Evolutionary conservation across 2,797 vertebrate species (phyloP), one percentile per base, ranked within the genome.

Genomic region (Holocentrus rufus): DNA sequence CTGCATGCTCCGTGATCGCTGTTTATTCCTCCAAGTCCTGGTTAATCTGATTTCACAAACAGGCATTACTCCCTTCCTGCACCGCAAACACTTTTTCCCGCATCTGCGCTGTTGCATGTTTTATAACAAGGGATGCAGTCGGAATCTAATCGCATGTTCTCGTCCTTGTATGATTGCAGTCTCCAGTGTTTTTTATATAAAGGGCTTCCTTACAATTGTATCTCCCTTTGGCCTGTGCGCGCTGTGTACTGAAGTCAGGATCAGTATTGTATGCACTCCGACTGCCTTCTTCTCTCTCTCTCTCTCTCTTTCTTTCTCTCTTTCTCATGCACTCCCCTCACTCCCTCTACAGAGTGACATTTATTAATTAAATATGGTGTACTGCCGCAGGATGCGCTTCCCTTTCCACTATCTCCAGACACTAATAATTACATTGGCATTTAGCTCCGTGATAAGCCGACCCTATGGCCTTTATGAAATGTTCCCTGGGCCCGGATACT

Each of bases 351-450:
- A 80, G 77, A 88, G 86, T 92, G 92, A 93, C 92, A 93, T 92
- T 92, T 91, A 93, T 92, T 92, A 92, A 93, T 93, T 92, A 92
- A 93, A 92, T 93, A 92, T 86, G 88, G 86, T 90, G 87, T 89
- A 81, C 81, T 87, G 90, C 90, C 86, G 81, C 85, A 80, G 91
- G 92, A 92, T 86, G 84, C 83, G 79, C 86, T 85, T 91, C 84
- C 89, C 79, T 90, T 87, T 87, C 80, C 83, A 85, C 88, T 88
- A 90, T 93, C 90, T 90, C 86, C 89, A 93, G 92, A 93, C 91
- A 90, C 90, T 92, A 92, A 93, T 94, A 94, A 94, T 94, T 93
- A 94, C 92, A 92, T 93, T 94, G 94, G 92, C 94, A 94, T 94
- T 94, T 94, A 94, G 90, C 91, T 90, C 77, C 22, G 75, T 89